Conservation (phyloP, 2,888 invertebrate genomes). For the Drosophila algonquin region DNA sequence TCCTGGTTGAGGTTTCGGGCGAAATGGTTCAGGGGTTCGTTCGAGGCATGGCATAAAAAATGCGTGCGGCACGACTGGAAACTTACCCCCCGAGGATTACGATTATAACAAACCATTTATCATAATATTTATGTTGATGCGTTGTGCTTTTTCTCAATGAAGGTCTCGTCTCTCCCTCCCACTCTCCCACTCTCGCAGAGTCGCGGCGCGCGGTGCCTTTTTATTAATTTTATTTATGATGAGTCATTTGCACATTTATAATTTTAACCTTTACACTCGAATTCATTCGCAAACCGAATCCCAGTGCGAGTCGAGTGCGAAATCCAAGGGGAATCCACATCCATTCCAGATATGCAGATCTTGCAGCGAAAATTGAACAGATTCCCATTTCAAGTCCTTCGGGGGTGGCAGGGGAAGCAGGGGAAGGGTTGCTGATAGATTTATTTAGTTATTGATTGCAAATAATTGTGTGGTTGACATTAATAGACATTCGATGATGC, state of each 20-base stretch:
- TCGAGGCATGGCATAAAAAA: slow-evolving; percentile 64
- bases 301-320: too few relatives aligned
- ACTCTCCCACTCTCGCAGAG: slow-evolving; percentile 17
- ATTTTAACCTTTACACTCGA: slow-evolving; percentile 83
- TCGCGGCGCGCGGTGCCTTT: slow-evolving; percentile 63
- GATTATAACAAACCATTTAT: slow-evolving; percentile 83
- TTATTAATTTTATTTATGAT: slow-evolving; percentile 84
- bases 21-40: slow-evolving; percentile 12
- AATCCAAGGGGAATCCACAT: slow-evolving; percentile 36
- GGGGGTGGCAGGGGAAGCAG: background rate
- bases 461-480: slow-evolving; percentile 16
- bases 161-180: slow-evolving; percentile 44
- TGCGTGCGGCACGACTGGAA: slow-evolving; percentile 73
- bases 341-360: slow-evolving; percentile 16
- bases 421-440: background rate
- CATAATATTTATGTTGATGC: slow-evolving; percentile 83
- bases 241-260: slow-evolving; percentile 84
- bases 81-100: slow-evolving; percentile 83
- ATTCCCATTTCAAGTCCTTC: slow-evolving; percentile 2
- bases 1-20: slow-evolving; percentile 14
- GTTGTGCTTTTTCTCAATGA: slow-evolving; percentile 83
- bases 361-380: slow-evolving; percentile 1
- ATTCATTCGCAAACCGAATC: slow-evolving; percentile 75
- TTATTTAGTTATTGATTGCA: slow-evolving; percentile 13
- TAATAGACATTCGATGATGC: slow-evolving; percentile 12